Evolutionary conservation across 2,113 vertebrate genomes (phyloP).

Genomic region (Scolopax mira): DNA sequence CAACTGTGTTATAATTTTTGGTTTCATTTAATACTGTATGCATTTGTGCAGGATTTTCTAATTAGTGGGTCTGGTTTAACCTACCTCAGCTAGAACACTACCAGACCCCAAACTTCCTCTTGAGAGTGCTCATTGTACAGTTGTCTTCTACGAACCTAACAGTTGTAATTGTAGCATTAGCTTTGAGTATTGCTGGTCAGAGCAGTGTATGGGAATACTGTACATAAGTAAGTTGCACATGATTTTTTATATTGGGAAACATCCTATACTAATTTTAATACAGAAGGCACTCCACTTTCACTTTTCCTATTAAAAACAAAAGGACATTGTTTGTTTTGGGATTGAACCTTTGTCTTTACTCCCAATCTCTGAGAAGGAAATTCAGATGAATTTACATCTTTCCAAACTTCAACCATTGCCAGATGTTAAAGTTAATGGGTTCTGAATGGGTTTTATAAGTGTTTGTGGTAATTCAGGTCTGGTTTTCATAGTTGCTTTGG

Average conservation of each 20-base stretch:
- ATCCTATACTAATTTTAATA: neutral
- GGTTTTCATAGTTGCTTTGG: neutral
- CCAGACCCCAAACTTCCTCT: neutral
- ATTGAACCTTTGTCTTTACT: neutral
- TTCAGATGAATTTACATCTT: neutral
- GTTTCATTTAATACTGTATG: neutral
- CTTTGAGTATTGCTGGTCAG: conserved; percentile 5
- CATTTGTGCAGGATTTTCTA: conserved; percentile 16
- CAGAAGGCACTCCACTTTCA: conserved; percentile 5
- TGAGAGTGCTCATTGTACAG: neutral
- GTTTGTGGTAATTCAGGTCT: neutral
- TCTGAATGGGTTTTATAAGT: conserved; percentile 7
- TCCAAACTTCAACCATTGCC: neutral
- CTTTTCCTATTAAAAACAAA: neutral
- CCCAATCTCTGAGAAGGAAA: neutral
- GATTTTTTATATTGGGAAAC: conserved; percentile 43
- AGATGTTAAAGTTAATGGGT: neutral
- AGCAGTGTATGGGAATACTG: conserved; percentile 7
- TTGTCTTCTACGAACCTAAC: neutral
- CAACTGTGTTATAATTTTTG: neutral
- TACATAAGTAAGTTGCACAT: conserved; percentile 41
- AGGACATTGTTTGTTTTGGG: neutral
- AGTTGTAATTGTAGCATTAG: neutral
- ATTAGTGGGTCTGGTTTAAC: conserved; percentile 60
- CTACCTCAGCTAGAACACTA: conserved; percentile 73